A percentile compares a stretch with the other conserved stretches of the same genome.
phyloP scores from a whole-genome alignment of 2,113 vertebrate species.

The Chloropsis cyanopogon region DNA sequence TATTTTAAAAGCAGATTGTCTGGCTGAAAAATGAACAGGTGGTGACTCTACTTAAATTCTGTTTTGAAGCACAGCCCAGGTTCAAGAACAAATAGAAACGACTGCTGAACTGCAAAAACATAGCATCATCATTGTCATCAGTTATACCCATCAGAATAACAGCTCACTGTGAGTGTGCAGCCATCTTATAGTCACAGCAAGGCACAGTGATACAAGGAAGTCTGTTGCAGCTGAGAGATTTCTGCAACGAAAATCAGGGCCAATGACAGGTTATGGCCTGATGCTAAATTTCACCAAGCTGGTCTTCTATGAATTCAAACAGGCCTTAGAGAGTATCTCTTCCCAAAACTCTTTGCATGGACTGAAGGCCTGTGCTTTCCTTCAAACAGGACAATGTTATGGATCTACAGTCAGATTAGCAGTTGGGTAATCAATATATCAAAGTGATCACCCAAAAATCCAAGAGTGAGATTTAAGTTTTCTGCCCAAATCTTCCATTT shows the following conservation, averaged over 20 bases:
- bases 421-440: background rate
- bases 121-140: background rate
- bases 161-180: background rate
- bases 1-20: conserved; percentile 37
- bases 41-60: conserved; percentile 22
- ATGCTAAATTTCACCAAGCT: background rate
- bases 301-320: background rate
- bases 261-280: background rate
- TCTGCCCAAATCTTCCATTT: background rate
- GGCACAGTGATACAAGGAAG: background rate
- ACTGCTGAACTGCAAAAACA: conserved; percentile 11
- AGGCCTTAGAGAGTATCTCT: background rate
- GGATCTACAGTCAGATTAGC: background rate
- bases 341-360: background rate
- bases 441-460: background rate
- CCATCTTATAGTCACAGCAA: background rate
- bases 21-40: conserved; percentile 55
- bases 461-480: background rate
- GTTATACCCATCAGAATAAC: background rate
- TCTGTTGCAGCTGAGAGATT: background rate
- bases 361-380: background rate
- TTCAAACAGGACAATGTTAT: background rate
- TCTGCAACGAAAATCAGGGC: background rate
- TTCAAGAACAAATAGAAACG: background rate
- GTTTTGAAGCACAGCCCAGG: conserved; percentile 4